phyloP scores from a whole-genome alignment of 1,140 invertebrate species.

The Heliconius melpomene region DNA sequence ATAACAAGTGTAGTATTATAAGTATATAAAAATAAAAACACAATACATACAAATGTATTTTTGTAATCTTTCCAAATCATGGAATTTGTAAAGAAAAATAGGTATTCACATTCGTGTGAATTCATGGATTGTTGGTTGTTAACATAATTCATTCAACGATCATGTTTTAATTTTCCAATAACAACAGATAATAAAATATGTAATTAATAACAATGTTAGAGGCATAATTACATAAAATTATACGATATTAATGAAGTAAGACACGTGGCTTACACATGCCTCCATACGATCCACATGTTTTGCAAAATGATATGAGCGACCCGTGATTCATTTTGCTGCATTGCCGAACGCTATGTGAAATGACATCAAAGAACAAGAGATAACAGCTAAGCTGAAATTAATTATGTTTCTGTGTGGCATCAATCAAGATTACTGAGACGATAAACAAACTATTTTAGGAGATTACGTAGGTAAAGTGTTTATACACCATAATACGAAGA shows the following conservation, averaged over 20 bases:
- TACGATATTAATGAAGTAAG: conserved; percentile 20
- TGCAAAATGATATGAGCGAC: conserved; percentile 18
- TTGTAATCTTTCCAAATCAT: background rate
- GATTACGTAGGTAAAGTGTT: background rate
- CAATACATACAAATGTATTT: background rate
- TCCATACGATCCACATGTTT: conserved; percentile 29
- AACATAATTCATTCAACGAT: conserved; percentile 3
- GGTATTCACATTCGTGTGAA: background rate
- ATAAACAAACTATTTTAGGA: background rate
- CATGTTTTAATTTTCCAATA: conserved; percentile 5
- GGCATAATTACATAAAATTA: conserved; percentile 31
- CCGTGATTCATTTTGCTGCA: conserved; percentile 40
- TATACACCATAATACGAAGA: background rate
- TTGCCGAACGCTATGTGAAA: conserved; percentile 21
- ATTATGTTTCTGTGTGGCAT: conserved; percentile 4
- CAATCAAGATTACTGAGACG: background rate
- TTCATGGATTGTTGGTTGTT: background rate
- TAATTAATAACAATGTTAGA: conserved; percentile 28
- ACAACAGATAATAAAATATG: conserved; percentile 1
- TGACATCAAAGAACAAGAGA: conserved; percentile 43
- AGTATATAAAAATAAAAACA: background rate
- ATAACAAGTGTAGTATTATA: background rate
- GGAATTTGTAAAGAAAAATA: background rate
- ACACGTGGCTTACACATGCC: conserved; percentile 48
- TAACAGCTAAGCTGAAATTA: conserved; percentile 23